These are phyloP conservation scores for Lithodes maja DNA, from an alignment of 2,888 invertebrate genomes.

Conservation along the genomic window DNA sequence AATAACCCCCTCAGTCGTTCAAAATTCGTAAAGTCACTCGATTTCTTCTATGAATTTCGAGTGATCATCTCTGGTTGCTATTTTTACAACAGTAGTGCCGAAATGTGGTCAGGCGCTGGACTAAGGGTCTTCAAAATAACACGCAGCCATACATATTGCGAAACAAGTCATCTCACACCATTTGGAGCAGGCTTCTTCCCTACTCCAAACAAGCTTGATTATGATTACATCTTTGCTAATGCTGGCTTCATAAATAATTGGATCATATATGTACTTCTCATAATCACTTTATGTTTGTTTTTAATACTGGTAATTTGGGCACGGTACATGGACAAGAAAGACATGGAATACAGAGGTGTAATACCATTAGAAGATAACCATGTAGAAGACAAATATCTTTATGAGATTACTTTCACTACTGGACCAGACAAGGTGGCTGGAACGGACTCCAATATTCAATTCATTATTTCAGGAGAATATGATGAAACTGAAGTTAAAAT, in stretches of 20 bases:
- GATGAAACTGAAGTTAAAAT: slow-evolving; percentile 73
- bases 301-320: slow-evolving; percentile 75
- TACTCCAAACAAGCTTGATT: slow-evolving; percentile 77
- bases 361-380: slow-evolving; percentile 73
- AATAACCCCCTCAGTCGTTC: slow-evolving; percentile 22
- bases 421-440: slow-evolving; percentile 66
- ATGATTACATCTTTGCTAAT: slow-evolving; percentile 76
- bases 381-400: slow-evolving; percentile 72
- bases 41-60: slow-evolving; percentile 73
- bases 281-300: slow-evolving; percentile 74
- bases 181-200: slow-evolving; percentile 76
- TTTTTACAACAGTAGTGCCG: slow-evolving; percentile 73
- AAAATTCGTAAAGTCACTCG: slow-evolving; percentile 37
- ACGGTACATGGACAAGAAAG: slow-evolving; percentile 71
- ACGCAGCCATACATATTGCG: slow-evolving; percentile 44
- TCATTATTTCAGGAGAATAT: slow-evolving; percentile 73
- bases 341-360: slow-evolving; percentile 55
- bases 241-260: slow-evolving; percentile 75
- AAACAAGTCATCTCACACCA: slow-evolving; percentile 74
- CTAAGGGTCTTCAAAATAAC: slow-evolving; percentile 36
- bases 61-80: slow-evolving; percentile 74
- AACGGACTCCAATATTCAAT: slow-evolving; percentile 65
- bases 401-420: slow-evolving; percentile 67
- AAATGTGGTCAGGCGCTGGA: slow-evolving; percentile 73
- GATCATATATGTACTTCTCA: slow-evolving; percentile 76